Evolutionary conservation across 2,113 vertebrate genomes (phyloP).

Genomic region (Sorex araneus): DNA sequence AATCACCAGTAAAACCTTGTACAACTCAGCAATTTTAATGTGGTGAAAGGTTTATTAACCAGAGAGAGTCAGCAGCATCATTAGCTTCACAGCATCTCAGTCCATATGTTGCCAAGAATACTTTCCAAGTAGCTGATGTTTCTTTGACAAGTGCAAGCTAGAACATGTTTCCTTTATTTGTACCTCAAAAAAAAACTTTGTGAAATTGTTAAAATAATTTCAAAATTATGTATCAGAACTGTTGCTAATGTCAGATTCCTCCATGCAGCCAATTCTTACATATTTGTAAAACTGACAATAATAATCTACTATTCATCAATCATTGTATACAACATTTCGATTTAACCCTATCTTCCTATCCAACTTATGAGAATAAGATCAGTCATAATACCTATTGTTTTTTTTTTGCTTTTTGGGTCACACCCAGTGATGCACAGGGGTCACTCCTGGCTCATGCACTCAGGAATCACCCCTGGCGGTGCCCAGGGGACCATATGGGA

Average conservation of each 20-base stretch:
- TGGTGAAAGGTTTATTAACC: slow-evolving; percentile 57
- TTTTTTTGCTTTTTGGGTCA: too few species aligned
- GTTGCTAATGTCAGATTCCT: slow-evolving; percentile 46
- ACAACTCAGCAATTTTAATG: slow-evolving; percentile 64
- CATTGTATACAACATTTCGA: not conserved
- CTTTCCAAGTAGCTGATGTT: slow-evolving; percentile 61
- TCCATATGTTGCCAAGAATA: slow-evolving; percentile 53
- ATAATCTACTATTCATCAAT: not conserved
- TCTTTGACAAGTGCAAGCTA: slow-evolving; percentile 65
- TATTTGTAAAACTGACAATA: not conserved
- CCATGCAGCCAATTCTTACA: not conserved
- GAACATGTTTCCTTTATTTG: slow-evolving; percentile 36
- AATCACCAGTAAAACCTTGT: not conserved
- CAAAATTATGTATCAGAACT: slow-evolving; percentile 40
- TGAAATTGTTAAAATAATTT: slow-evolving; percentile 40
- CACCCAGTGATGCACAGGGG: too few species aligned
- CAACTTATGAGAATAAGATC: too few species aligned
- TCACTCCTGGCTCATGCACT: too few species aligned
- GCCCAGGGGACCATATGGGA: too few species aligned
- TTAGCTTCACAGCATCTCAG: slow-evolving; percentile 61
- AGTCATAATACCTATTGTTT: not conserved
- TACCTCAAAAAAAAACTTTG: slow-evolving; percentile 29
- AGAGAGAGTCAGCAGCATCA: slow-evolving; percentile 69
- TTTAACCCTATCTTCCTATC: slow-evolving; percentile 20
- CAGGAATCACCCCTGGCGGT: too few species aligned